Conservation (phyloP, 2,888 invertebrate genomes). For the Acronicta leporina region DNA sequence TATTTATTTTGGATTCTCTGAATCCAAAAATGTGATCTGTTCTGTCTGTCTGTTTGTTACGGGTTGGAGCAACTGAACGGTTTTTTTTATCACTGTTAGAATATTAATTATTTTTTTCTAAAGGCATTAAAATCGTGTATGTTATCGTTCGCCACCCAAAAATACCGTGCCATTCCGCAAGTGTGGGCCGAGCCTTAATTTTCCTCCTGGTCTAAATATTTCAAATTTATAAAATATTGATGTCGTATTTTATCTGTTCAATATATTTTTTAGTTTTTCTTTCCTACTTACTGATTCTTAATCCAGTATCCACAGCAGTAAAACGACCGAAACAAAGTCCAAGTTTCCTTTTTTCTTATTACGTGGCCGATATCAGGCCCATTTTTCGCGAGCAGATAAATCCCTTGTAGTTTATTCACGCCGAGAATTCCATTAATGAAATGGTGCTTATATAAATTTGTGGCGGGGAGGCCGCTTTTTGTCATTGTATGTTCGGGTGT, state of each 20-base stretch:
- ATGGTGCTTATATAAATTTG: slow-evolving; percentile 58
- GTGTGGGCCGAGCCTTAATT: too few species aligned
- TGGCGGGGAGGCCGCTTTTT: slow-evolving; percentile 31
- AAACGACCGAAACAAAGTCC: neutral
- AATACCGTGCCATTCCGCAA: too few species aligned
- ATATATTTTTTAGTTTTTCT: neutral
- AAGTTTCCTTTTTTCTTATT: slow-evolving; percentile 10
- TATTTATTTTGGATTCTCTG: too few species aligned
- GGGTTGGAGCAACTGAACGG: too few species aligned
- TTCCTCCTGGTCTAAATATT: neutral
- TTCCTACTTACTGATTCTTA: neutral
- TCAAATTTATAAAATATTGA: too few species aligned
- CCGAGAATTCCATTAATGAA: slow-evolving; percentile 56
- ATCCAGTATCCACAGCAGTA: neutral
- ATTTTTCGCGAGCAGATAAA: slow-evolving; percentile 32
- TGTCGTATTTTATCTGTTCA: too few species aligned
- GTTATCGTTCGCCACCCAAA: slow-evolving; percentile 2
- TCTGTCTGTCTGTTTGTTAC: too few species aligned
- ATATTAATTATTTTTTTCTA: too few species aligned
- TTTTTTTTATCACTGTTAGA: too few species aligned
- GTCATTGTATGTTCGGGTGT: slow-evolving; percentile 20
- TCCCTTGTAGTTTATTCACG: slow-evolving; percentile 47
- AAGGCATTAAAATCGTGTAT: slow-evolving; percentile 4
- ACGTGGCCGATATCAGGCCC: slow-evolving; percentile 1
- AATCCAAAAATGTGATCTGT: too few species aligned